These are phyloP conservation scores for Ascaphus truei DNA, from an alignment of 2,113 vertebrate species.

Conservation along the genomic window DNA sequence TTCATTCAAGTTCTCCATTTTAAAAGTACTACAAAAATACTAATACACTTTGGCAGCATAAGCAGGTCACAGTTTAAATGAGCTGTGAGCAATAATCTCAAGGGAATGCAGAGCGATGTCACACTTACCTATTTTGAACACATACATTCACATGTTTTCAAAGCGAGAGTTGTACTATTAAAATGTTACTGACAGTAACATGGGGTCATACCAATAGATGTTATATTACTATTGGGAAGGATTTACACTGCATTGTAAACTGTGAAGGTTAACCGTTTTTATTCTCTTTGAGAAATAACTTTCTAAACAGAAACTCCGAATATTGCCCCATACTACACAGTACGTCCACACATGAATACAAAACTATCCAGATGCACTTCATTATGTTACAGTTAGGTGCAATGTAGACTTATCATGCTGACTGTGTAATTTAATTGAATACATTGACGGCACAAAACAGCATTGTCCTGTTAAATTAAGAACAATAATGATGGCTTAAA, in stretches of 20 bases:
- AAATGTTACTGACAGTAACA: conserved; percentile 49
- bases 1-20: conserved; percentile 53
- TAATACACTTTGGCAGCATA: conserved; percentile 57
- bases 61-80: conserved; percentile 60
- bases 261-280: not conserved
- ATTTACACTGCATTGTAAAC: conserved; percentile 12
- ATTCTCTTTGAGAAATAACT: too few relatives aligned
- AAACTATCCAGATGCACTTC: not conserved
- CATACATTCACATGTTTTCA: conserved; percentile 49
- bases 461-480: conserved; percentile 5
- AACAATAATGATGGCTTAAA: not conserved
- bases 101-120: conserved; percentile 48
- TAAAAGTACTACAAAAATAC: conserved; percentile 54
- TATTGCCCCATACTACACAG: too few relatives aligned
- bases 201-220: conserved; percentile 47
- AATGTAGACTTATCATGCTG: not conserved
- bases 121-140: conserved; percentile 49
- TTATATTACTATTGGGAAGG: conserved; percentile 37
- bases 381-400: not conserved
- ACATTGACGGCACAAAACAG: not conserved
- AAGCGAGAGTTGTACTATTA: conserved; percentile 38
- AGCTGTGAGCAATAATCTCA: conserved; percentile 53
- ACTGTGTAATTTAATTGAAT: not conserved
- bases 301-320: too few relatives aligned
- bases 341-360: too few relatives aligned